Conservation (phyloP, 2,113 vertebrate genomes). For the Stigmatopora nigra region DNA sequence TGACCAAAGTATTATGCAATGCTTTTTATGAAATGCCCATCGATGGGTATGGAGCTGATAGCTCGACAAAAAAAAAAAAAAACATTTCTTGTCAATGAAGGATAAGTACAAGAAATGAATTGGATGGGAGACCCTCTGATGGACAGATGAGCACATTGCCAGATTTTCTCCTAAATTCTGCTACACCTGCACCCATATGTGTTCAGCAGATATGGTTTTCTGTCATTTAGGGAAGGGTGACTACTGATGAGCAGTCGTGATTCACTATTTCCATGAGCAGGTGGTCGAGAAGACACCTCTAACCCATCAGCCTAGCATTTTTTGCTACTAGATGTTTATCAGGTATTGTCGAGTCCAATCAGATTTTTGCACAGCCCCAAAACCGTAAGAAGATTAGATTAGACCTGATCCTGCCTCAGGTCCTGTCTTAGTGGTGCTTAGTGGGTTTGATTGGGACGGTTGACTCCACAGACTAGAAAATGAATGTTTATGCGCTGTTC, state of each 20-base stretch:
- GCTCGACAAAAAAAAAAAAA: conserved; percentile 33
- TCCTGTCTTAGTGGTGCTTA: conserved; percentile 1
- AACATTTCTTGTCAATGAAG: conserved; percentile 54
- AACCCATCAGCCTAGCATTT: not conserved
- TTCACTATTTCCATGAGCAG: not conserved
- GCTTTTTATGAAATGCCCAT: conserved; percentile 47
- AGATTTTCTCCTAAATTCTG: conserved; percentile 44
- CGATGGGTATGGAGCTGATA: conserved; percentile 47
- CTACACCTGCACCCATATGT: conserved; percentile 31
- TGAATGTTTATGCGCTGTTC: conserved; percentile 1
- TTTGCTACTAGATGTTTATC: conserved; percentile 3
- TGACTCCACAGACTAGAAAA: not conserved
- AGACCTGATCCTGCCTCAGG: conserved; percentile 5
- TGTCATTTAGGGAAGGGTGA: not conserved
- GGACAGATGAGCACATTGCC: conserved; percentile 38
- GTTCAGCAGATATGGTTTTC: conserved; percentile 13
- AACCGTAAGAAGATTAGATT: conserved; percentile 10
- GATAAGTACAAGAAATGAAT: conserved; percentile 59
- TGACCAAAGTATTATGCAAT: conserved; percentile 73
- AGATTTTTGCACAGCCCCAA: conserved; percentile 44
- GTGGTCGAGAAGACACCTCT: not conserved
- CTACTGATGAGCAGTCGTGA: not conserved
- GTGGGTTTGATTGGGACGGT: not conserved
- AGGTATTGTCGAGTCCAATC: conserved; percentile 29
- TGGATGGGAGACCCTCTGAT: conserved; percentile 41